These are phyloP conservation scores for Rafetus swinhoei DNA, from an alignment of 2,113 vertebrate species.

Conservation along the genomic window DNA sequence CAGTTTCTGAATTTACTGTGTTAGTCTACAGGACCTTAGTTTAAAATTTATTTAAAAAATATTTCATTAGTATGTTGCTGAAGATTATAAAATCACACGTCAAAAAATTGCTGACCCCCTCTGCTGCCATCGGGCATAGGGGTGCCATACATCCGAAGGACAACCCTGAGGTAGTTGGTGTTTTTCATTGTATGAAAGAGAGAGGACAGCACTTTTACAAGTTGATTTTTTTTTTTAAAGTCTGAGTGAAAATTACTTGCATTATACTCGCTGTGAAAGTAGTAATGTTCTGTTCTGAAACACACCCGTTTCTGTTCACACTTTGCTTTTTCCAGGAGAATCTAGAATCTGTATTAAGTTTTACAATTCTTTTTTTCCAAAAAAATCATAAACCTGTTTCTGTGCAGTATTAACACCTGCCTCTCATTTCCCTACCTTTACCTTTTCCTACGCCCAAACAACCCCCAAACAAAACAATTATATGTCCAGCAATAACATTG, in stretches of 20 bases:
- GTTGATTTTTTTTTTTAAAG: too few species aligned
- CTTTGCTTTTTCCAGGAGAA: conserved; percentile 1
- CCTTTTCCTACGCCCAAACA: too few species aligned
- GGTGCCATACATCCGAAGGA: too few species aligned
- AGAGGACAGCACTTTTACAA: not conserved
- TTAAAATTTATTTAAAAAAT: too few species aligned
- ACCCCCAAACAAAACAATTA: not conserved
- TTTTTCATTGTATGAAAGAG: conserved; percentile 24
- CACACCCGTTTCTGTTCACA: not conserved
- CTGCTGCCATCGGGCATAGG: too few species aligned
- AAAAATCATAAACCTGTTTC: not conserved
- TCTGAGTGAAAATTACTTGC: conserved; percentile 2
- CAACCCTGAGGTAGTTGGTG: not conserved
- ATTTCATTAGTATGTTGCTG: too few species aligned
- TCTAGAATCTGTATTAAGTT: not conserved
- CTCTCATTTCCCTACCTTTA: not conserved
- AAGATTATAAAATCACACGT: too few species aligned
- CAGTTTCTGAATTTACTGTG: too few species aligned
- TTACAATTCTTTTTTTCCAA: not conserved
- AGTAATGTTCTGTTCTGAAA: not conserved
- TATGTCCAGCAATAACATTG: not conserved
- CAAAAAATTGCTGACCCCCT: too few species aligned
- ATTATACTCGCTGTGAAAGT: not conserved
- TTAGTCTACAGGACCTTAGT: too few species aligned
- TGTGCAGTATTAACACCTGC: not conserved